A percentile compares a stretch with the other conserved stretches of the same genome.
These are phyloP conservation scores for Sialis fuliginosa DNA, from an alignment of 2,888 invertebrate species.

Conservation along the genomic window DNA sequence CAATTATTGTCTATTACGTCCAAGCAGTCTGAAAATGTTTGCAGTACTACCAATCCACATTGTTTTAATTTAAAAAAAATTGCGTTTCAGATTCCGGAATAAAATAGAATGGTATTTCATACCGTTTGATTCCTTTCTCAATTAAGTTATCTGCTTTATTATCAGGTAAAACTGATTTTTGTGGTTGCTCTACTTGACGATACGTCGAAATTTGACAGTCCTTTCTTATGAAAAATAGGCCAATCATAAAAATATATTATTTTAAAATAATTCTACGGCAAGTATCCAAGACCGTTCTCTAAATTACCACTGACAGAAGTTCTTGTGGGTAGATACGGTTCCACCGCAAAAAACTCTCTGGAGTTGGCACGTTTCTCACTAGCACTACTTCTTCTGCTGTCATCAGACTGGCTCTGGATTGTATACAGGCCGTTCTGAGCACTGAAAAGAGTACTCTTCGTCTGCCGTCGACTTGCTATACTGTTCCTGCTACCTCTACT, in stretches of 20 bases:
- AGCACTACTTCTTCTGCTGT: conserved; percentile 16
- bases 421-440: conserved; percentile 26
- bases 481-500: conserved; percentile 14
- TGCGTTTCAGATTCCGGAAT: too few relatives aligned
- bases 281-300: conserved; percentile 45
- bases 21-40: too few relatives aligned
- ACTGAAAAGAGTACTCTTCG: conserved; percentile 19
- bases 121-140: too few relatives aligned
- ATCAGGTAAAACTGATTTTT: too few relatives aligned
- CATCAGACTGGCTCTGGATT: conserved; percentile 27
- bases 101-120: too few relatives aligned
- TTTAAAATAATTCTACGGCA: conserved; percentile 26
- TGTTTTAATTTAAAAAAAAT: too few relatives aligned
- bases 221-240: too few relatives aligned
- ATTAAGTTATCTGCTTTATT: too few relatives aligned
- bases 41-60: too few relatives aligned
- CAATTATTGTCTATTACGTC: too few relatives aligned
- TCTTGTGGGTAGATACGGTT: conserved; percentile 4
- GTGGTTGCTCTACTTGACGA: too few relatives aligned
- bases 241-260: not conserved
- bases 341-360: conserved; percentile 9
- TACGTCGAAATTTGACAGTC: too few relatives aligned
- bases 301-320: conserved; percentile 28
- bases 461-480: conserved; percentile 5
- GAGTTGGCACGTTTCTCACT: conserved; percentile 15